Evolutionary conservation across 2,797 vertebrate species (phyloP), one percentile per base, ranked within the genome.

Genomic region (Spinibarbus caldwelli): DNA sequence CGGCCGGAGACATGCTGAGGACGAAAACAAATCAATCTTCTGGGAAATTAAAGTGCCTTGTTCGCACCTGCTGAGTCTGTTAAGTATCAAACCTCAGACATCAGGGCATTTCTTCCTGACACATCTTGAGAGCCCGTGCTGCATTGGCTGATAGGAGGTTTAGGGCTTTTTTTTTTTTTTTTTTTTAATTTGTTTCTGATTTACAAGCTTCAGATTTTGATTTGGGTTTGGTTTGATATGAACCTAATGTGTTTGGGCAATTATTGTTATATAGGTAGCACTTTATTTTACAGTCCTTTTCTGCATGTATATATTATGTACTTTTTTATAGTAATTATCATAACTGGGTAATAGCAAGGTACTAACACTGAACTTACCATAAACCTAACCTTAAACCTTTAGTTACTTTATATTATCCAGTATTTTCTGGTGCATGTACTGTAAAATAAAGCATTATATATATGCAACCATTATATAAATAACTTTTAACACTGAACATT

Each of bases 11-110:
- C 85, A 36, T 85, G 87, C 80, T 84, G 89, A 78, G 85, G 62
- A 57, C 10, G 72, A 67, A 86, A 82, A 78, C 80, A 85, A 86
- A 82, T 87, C 71, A 75, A 64, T 80, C 83, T 80, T 85, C 29
- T 17, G 81, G 86, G 86, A 88, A 89, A 86, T 76, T 81, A 71
- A 71, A 86, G 75, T 15, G 21, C 59, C 49, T 2, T 59, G 29
- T 84, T 84, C 77, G 82, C 41, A 85, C 71, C 78, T 64, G 41
- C 76, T 64, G 88, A 81, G 75, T 79, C 62, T 83, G 71, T 73
- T 52, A 76, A 41, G 77, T 73, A 83, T 80, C 59, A 80, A 45
- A 81, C 31, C 52, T 43, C 68, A 36, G 64, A 81, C 72, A 67
- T 82, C 73, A 49, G 62, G 41, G 29, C 41, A 29, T 83, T 83